phyloP scores from a whole-genome alignment of 2,888 invertebrate genomes.

The Sepiola atlantica region DNA sequence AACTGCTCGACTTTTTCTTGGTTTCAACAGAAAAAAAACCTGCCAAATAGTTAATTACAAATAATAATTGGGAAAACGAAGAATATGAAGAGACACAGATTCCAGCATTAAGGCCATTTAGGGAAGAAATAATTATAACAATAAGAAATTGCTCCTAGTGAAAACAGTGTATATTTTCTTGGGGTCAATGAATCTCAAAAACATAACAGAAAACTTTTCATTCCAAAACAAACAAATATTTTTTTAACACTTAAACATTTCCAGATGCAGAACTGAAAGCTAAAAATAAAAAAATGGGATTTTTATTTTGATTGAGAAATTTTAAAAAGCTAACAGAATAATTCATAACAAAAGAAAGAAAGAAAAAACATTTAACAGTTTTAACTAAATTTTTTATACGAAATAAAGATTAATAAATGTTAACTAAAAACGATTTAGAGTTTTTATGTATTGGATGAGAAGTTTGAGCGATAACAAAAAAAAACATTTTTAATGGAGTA shows the following conservation, averaged over 20 bases:
- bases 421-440: neutral
- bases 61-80: neutral
- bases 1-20: no score
- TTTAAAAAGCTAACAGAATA: neutral
- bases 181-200: neutral
- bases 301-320: neutral
- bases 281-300: neutral
- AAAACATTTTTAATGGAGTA: neutral
- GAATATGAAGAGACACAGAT: neutral
- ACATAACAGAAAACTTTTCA: neutral
- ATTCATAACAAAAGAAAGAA: neutral
- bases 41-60: no score
- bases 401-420: neutral
- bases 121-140: neutral
- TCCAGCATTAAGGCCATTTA: neutral
- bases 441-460: neutral
- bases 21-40: no score
- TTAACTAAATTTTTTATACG: neutral
- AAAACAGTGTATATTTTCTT: neutral
- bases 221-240: neutral
- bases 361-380: neutral
- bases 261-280: slow-evolving; percentile 5
- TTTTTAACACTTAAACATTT: neutral
- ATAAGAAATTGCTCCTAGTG: neutral
- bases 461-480: neutral